These are phyloP conservation scores for Orchestia grillus DNA, from an alignment of 1,140 invertebrate genomes.

Conservation along the genomic window DNA sequence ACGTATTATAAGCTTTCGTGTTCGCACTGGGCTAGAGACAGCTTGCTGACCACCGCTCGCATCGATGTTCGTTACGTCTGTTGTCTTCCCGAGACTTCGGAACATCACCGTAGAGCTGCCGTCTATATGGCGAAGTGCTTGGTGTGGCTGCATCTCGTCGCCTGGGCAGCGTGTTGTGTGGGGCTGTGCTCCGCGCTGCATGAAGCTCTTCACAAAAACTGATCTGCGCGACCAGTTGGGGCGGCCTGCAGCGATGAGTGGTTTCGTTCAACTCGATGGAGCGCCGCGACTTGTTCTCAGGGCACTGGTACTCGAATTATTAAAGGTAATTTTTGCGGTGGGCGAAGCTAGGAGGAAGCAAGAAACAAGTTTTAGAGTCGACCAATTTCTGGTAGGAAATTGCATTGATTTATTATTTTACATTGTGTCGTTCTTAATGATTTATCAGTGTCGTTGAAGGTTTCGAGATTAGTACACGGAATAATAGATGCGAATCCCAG, in stretches of 20 bases:
- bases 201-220: background rate
- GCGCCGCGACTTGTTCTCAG: background rate
- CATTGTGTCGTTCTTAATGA: background rate
- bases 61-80: background rate
- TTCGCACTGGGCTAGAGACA: background rate
- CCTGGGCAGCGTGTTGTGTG: background rate
- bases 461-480: no score
- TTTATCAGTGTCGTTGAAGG: no score
- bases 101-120: no score
- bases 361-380: background rate
- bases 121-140: background rate
- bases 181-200: background rate
- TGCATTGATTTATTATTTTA: background rate
- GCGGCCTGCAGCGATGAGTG: no score
- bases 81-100: background rate
- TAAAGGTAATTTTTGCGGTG: background rate
- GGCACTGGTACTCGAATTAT: background rate
- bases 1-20: background rate
- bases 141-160: background rate
- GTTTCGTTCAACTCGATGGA: background rate
- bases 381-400: background rate
- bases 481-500: no score
- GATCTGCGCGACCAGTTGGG: background rate
- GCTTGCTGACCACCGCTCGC: background rate
- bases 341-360: background rate